Evolutionary conservation across 2,113 vertebrate species (phyloP).

Genomic region (Trichomycterus rosablanca): DNA sequence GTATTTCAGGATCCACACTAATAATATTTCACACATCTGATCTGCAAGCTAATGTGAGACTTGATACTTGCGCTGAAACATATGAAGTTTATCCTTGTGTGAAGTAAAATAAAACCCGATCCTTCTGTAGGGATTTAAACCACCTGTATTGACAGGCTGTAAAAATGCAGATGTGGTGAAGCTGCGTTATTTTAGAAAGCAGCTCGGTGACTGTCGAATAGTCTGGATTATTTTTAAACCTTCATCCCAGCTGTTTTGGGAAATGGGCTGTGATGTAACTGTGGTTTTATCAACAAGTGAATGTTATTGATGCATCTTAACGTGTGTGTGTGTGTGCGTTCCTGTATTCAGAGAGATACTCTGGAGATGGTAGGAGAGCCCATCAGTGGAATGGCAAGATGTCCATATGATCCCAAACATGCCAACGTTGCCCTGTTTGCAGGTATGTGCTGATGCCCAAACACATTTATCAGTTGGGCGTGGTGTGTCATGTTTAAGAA

Average conservation of each 20-base stretch:
- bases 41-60: background rate
- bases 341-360: constrained; percentile 76
- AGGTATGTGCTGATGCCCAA: too few relatives aligned
- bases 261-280: constrained; percentile 28
- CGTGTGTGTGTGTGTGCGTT: constrained; percentile 30
- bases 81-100: background rate
- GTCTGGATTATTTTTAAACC: constrained; percentile 23
- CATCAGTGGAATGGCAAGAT: constrained; percentile 93
- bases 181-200: background rate
- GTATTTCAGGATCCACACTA: background rate
- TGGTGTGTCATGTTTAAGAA: too few relatives aligned
- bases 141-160: background rate
- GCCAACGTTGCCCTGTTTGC: constrained; percentile 95
- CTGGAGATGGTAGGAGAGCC: constrained; percentile 84
- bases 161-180: too few relatives aligned
- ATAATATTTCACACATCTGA: background rate
- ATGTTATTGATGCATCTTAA: constrained; percentile 21
- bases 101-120: background rate
- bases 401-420: constrained; percentile 93
- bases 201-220: constrained; percentile 7
- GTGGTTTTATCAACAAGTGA: constrained; percentile 25
- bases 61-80: background rate
- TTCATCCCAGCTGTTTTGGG: constrained; percentile 21
- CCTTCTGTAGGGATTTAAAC: background rate
- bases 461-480: too few relatives aligned